phyloP scores from a whole-genome alignment of 92 coral and sea anemone species.

The Bergia puertoricense region DNA sequence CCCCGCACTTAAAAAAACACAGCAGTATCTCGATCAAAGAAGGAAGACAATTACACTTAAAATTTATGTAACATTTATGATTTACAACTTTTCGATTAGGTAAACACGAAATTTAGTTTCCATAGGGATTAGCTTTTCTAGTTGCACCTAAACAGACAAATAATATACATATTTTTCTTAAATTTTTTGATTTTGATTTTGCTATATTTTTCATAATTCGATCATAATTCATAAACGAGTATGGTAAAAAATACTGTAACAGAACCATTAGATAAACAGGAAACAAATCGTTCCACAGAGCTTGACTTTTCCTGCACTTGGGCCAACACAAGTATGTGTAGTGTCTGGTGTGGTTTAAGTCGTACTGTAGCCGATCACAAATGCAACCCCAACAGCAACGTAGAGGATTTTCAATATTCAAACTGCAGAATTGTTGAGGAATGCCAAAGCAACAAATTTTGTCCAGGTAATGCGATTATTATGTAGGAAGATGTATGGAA shows the following conservation, averaged over 20 bases:
- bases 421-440: not conserved
- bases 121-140: too few species aligned
- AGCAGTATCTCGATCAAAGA: too few species aligned
- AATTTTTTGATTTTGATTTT: too few species aligned
- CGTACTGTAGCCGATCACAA: not conserved
- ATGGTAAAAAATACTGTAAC: not conserved
- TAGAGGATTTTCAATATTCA: not conserved
- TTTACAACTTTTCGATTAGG: too few species aligned
- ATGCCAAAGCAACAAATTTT: not conserved
- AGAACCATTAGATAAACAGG: not conserved
- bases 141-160: too few species aligned
- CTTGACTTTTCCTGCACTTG: not conserved
- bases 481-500: not conserved
- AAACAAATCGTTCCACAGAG: constrained; percentile 1
- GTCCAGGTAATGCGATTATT: not conserved
- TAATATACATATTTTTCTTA: too few species aligned
- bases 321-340: not conserved
- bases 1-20: too few species aligned
- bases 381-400: not conserved
- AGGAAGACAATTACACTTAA: too few species aligned
- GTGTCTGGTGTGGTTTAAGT: not conserved
- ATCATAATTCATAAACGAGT: too few species aligned
- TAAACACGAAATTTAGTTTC: too few species aligned
- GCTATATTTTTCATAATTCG: not conserved
- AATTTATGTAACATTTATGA: too few species aligned